Evolutionary conservation across 2,888 invertebrate genomes (phyloP).

Genomic region (Habroteleia sp.): DNA sequence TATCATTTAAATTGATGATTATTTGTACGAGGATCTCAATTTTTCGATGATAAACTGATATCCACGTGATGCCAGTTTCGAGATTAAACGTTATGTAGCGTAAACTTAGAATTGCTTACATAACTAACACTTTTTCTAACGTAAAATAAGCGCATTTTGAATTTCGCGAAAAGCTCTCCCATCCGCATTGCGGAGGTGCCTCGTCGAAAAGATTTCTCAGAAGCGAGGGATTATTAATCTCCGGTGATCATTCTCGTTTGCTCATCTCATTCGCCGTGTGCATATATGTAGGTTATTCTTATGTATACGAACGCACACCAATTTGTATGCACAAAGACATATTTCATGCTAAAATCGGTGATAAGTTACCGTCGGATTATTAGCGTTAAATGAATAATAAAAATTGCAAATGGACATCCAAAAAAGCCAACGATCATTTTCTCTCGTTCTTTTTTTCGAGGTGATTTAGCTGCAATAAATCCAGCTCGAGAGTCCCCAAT

Average conservation of each 20-base stretch:
- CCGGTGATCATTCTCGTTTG: conserved; percentile 58
- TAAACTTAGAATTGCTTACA: too few relatives aligned
- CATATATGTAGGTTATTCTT: conserved; percentile 21
- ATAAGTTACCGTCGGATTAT: conserved; percentile 49
- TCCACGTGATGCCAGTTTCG: too few relatives aligned
- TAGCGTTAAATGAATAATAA: conserved; percentile 45
- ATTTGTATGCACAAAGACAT: conserved; percentile 54
- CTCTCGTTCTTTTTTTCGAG: neutral
- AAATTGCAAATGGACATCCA: conserved; percentile 8
- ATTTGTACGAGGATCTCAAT: too few relatives aligned
- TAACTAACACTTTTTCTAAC: too few relatives aligned
- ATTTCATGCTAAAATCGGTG: conserved; percentile 50
- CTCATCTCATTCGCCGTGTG: conserved; percentile 52
- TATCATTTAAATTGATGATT: too few relatives aligned
- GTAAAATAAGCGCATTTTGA: conserved; percentile 13
- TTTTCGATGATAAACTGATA: too few relatives aligned
- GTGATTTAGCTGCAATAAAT: conserved; percentile 34
- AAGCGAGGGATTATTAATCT: conserved; percentile 58
- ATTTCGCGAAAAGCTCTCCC: conserved; percentile 26
- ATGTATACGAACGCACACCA: conserved; percentile 22
- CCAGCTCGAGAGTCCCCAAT: neutral
- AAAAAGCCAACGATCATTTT: conserved; percentile 1
- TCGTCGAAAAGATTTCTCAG: conserved; percentile 52
- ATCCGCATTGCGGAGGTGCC: conserved; percentile 46
- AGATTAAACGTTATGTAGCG: too few relatives aligned